Base-by-base conservation (phyloP, 2,888 invertebrate genomes). In the Seladonia tumulorum region DNA sequence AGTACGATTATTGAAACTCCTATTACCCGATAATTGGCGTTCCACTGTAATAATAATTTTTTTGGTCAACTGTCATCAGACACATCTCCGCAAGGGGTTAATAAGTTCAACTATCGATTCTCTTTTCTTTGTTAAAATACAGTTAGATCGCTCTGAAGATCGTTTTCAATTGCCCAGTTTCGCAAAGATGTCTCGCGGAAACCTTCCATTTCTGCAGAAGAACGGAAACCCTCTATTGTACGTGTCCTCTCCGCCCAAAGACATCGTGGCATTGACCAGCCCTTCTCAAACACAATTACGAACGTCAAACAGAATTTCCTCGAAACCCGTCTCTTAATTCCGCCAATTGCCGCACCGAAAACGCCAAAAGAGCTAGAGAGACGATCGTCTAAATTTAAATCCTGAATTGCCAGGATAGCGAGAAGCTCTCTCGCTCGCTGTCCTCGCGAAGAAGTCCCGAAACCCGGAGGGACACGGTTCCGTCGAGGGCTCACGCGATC, bases 401-500 rank as follows among this genome's bases (percentile, higher is more conserved):
- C 16, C 63, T 63, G 35, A 63, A 63, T 35, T 29, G 63, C 29
- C 29, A 29, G 63, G 29, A 14, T 5, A 29, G 29, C 29, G 63
- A 8, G 7, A 63, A 18, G 18, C 63, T 29, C 29, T 7, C 29
- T 63, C 29, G 63, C 29, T 7, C 18, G 16, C 0, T 18, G 29
- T 29, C 63, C 63, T 22, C 39, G 39, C 22, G 39, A 68, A 8
- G 68, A 22, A 18, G 4, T 68, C 53, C 49, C 68, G 68, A 25
- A 25, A n/a, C 22, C 39, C n/a, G 42, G 16, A 53, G 71, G 45
- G 18, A 47, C 49, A 35, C 47, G n/a, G 22, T 18, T 16, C 70
- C 2, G 42, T 14, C 63, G 45, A 35, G 42, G 53, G 70, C 66
- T 88, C 88, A 79, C 88, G 83, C 88, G 77, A 86, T 82, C 87